These are phyloP conservation scores for Marcusenius ussheri DNA, from an alignment of 2,113 vertebrate species.

Conservation along the genomic window DNA sequence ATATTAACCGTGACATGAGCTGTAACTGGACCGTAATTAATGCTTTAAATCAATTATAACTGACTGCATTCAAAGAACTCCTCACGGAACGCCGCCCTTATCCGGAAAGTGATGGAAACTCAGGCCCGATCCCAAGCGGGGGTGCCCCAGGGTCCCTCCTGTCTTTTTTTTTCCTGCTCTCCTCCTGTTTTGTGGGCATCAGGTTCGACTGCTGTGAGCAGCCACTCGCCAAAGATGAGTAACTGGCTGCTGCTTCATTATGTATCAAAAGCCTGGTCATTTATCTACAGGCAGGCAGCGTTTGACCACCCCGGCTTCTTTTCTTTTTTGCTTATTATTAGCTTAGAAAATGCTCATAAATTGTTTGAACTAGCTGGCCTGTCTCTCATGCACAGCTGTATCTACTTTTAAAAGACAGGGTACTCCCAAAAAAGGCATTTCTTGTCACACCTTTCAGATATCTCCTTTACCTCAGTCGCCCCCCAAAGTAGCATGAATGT, in stretches of 20 bases:
- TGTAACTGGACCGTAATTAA: slow-evolving; percentile 66
- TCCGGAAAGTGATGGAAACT: slow-evolving; percentile 52
- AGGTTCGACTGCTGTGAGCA: background rate
- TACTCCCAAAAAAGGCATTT: background rate
- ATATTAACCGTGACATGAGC: slow-evolving; percentile 68
- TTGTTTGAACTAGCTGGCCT: background rate
- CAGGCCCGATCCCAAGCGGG: background rate
- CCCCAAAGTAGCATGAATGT: background rate
- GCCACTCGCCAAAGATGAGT: background rate
- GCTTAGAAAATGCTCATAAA: background rate
- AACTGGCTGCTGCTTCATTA: background rate
- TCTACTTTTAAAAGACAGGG: background rate
- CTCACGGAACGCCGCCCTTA: slow-evolving; percentile 58
- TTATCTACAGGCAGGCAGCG: background rate
- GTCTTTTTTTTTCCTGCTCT: background rate
- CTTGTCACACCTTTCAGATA: background rate
- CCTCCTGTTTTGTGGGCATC: background rate
- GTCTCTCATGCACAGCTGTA: background rate
- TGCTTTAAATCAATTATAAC: slow-evolving; percentile 69
- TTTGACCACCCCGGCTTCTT: background rate
- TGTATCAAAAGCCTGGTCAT: background rate
- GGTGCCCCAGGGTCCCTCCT: background rate
- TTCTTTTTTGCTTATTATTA: background rate
- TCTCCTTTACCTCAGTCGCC: background rate
- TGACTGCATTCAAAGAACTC: slow-evolving; percentile 64